Evolutionary conservation across 2,797 vertebrate genomes (phyloP).

Genomic region (Helicolenus hilgendorfi): DNA sequence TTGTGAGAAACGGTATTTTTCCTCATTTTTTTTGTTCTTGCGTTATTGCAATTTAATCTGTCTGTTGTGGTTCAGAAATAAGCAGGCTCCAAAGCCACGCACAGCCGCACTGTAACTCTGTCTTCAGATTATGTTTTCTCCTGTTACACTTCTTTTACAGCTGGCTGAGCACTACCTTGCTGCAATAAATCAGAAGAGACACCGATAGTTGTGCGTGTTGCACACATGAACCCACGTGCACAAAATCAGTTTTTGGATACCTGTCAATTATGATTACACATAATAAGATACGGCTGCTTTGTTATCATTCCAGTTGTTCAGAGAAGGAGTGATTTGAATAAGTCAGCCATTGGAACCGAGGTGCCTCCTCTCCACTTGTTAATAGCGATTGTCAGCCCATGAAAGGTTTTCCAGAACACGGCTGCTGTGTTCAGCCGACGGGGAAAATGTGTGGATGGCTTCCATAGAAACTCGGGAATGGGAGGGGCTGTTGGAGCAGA

Average conservation of each 20-base stretch:
- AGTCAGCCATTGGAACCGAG: slow-evolving; percentile 51
- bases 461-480: slow-evolving; percentile 48
- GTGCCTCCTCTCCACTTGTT: slow-evolving; percentile 29
- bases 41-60: background rate
- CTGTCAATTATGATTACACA: slow-evolving; percentile 66
- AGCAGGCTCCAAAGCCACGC: background rate
- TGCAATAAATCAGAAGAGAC: slow-evolving; percentile 39
- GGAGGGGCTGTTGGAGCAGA: slow-evolving; percentile 19
- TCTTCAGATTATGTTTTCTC: slow-evolving; percentile 13
- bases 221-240: slow-evolving; percentile 12
- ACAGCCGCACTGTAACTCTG: background rate
- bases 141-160: slow-evolving; percentile 17
- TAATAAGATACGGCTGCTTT: slow-evolving; percentile 45
- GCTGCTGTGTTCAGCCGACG: slow-evolving; percentile 35
- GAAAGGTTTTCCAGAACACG: slow-evolving; percentile 50
- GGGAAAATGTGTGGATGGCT: slow-evolving; percentile 21
- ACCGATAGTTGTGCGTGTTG: background rate
- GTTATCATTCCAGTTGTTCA: slow-evolving; percentile 36
- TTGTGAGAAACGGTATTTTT: background rate
- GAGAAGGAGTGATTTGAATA: slow-evolving; percentile 47
- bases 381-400: slow-evolving; percentile 49
- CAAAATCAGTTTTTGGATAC: slow-evolving; percentile 40
- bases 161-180: slow-evolving; percentile 13
- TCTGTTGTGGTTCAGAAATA: background rate
- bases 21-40: background rate